Conservation (phyloP, 1,140 invertebrate genomes). For the Drosophila teissieri region DNA sequence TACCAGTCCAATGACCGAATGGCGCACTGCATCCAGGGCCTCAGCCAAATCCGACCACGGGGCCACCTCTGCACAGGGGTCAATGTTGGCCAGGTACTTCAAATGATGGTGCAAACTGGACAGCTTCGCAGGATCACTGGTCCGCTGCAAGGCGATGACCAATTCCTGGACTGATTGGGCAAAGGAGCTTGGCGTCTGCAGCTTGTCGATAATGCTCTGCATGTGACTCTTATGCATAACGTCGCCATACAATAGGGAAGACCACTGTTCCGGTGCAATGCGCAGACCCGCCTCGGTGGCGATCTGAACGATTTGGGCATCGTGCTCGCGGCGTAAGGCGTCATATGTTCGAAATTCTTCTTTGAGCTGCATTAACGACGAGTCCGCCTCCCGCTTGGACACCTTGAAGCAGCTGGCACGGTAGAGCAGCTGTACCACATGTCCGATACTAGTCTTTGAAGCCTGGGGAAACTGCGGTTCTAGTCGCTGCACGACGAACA, state of each 20-base stretch:
- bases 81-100: constrained; percentile 94
- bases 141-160: constrained; percentile 95
- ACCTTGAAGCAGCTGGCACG: constrained; percentile 99
- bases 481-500: constrained; percentile 98
- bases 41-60: constrained; percentile 90
- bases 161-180: constrained; percentile 96
- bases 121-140: constrained; percentile 94
- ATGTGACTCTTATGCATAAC: constrained; percentile 98
- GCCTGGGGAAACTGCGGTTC: constrained; percentile 98
- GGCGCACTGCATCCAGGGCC: constrained; percentile 91
- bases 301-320: constrained; percentile 99
- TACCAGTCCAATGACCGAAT: constrained; percentile 93
- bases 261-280: constrained; percentile 99
- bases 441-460: constrained; percentile 99
- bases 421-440: constrained; percentile 99
- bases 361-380: constrained; percentile 99
- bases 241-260: constrained; percentile 97
- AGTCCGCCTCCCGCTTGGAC: constrained; percentile 98
- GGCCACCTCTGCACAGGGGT: constrained; percentile 88
- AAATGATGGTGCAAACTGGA: constrained; percentile 91
- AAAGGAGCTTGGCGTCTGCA: constrained; percentile 96
- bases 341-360: constrained; percentile 99
- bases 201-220: constrained; percentile 98
- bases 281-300: constrained; percentile 98
- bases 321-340: constrained; percentile 96